phyloP scores from a whole-genome alignment of 2,113 vertebrate species.

The Cranoglanis bouderius region DNA sequence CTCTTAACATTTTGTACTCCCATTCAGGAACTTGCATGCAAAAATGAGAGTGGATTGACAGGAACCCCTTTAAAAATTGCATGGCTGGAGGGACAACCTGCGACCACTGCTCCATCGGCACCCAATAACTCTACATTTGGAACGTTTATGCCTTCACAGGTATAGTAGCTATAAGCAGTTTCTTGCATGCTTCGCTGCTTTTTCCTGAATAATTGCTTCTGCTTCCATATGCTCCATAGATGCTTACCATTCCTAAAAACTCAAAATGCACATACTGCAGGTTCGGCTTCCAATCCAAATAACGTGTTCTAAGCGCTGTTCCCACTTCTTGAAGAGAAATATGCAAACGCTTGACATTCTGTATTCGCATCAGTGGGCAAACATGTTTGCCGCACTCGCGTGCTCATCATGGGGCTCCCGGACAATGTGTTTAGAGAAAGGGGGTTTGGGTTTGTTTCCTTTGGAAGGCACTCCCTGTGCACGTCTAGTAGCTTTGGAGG shows the following conservation, averaged over 20 bases:
- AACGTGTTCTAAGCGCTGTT: constrained; percentile 53
- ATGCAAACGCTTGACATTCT: constrained; percentile 65
- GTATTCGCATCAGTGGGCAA: constrained; percentile 61
- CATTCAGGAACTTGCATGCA: constrained; percentile 85
- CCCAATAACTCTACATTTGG: constrained; percentile 50
- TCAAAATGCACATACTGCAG: constrained; percentile 37
- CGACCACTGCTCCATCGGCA: constrained; percentile 42
- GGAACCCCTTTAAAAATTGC: constrained; percentile 89
- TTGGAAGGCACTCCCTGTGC: constrained; percentile 62
- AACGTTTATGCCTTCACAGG: constrained; percentile 72
- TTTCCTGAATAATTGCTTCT: neutral
- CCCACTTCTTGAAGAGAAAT: constrained; percentile 53
- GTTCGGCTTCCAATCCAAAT: constrained; percentile 61
- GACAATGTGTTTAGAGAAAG: constrained; percentile 69
- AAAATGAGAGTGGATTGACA: constrained; percentile 85
- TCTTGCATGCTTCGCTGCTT: neutral
- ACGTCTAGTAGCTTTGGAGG: constrained; percentile 53
- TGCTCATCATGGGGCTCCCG: constrained; percentile 56
- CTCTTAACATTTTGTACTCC: neutral
- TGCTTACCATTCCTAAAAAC: constrained; percentile 51
- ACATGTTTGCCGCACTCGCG: constrained; percentile 56
- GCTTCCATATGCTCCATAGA: constrained; percentile 31
- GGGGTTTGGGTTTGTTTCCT: constrained; percentile 70
- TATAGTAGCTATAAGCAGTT: constrained; percentile 53
- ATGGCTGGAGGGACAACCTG: constrained; percentile 88